Percentiles rank a stretch among this genome's conserved stretches.
Evolutionary conservation across 1,140 invertebrate genomes (phyloP).

Genomic region (Drosophila novamexicana): DNA sequence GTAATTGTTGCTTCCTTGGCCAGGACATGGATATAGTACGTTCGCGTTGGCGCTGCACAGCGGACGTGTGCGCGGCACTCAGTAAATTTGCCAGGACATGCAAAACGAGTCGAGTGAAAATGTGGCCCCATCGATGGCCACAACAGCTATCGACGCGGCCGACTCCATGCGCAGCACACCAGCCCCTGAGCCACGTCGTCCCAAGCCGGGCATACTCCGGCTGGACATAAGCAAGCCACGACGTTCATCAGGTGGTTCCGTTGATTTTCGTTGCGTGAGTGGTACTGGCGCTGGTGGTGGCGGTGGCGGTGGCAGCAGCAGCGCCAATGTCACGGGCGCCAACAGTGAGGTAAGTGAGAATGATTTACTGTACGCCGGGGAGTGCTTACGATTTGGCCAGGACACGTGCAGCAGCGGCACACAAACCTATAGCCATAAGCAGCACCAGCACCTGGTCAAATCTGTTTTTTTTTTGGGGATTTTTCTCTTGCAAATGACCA

Average conservation of each 20-base stretch:
- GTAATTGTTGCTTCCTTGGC: constrained; percentile 78
- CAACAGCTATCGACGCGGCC: constrained; percentile 5
- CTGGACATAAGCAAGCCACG: constrained; percentile 85
- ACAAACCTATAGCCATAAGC: constrained; percentile 47
- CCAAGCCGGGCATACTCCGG: constrained; percentile 84
- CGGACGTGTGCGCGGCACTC: constrained; percentile 76
- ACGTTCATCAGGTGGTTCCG: constrained; percentile 85
- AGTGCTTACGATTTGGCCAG: constrained; percentile 71
- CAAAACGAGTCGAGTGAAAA: constrained; percentile 43
- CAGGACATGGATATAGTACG: constrained; percentile 74
- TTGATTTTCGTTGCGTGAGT: constrained; percentile 84
- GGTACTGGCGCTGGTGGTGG: constrained; percentile 31
- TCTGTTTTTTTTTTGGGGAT: constrained; percentile 16
- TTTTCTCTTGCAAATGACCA: not conserved
- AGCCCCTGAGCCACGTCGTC: constrained; percentile 53
- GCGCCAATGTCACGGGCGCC: constrained; percentile 56
- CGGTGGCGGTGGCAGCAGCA: constrained; percentile 27
- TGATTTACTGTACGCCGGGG: constrained; percentile 71
- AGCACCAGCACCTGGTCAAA: constrained; percentile 47
- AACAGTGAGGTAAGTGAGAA: constrained; percentile 82
- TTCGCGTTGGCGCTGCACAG: constrained; percentile 80
- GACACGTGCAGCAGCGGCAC: constrained; percentile 28
- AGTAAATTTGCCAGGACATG: constrained; percentile 46
- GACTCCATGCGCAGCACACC: constrained; percentile 41
- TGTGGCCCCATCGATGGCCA: constrained; percentile 31